Base-by-base conservation (phyloP, 2,797 vertebrate genomes). In the Chaetophractus vellerosus region DNA sequence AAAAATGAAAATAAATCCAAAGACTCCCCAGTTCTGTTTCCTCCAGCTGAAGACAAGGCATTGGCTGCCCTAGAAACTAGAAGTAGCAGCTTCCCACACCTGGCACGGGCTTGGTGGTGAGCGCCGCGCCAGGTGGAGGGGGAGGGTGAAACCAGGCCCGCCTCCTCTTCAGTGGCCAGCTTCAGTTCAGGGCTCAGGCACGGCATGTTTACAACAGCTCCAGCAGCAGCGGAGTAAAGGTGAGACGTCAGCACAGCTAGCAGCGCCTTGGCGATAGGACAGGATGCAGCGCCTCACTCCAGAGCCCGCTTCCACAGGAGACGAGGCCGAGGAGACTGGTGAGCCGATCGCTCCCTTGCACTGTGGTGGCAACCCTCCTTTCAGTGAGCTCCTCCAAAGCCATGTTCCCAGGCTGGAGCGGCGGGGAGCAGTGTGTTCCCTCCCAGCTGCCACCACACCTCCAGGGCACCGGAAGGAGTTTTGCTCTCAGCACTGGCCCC, bases 351-450 rank as follows among this genome's bases (percentile, higher is more conserved):
- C 82, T 61, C 8, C 57, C 64, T 24, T 88, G 89, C 15, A 0
- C 78, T 41, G 85, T 6, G 5, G n/a, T 45, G 61, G 26, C 61
- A 74, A 0, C 48, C 6, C 74, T 85, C 72, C 21, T 36, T 38
- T 81, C 61, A 66, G 81, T 68, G 91, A 95, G 33, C 52, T 92
- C 38, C 50, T 26, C 16, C n/a, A 91, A 95, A 96, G 90, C 71
- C 88, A 1, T 96, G 93, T 96, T 97, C 86, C 82, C 90, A 68
- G 86, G 89, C 63, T 61, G 91, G 59, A 83, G 69, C 38, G 0
- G 4, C 52, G 24, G 33, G 69, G 87, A 85, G 81, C 52, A 41
- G 72, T 66, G 11, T 93, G 86, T 80, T 97, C 52, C 68, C 76
- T 87, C 91, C 69, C 31, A 15, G 88, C 57, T 0, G 15, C 95